phyloP scores from a whole-genome alignment of 1,140 invertebrate species.

The silkworm (Bombyx mori) region DNA sequence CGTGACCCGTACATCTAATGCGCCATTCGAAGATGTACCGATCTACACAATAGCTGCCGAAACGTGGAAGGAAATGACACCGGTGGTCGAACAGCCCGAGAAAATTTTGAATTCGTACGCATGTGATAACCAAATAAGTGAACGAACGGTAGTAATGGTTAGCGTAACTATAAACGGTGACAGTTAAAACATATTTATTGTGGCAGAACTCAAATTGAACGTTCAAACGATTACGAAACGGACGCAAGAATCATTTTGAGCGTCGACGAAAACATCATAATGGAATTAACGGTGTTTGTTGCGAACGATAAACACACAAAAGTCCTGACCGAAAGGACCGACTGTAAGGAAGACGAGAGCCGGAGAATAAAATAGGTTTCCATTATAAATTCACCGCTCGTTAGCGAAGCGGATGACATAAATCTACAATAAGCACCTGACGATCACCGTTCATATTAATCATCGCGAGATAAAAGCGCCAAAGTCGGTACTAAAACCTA shows the following conservation, averaged over 20 bases:
- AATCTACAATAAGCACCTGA: constrained; percentile 18
- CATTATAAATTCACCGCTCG: constrained; percentile 13
- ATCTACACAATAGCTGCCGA: too few species aligned
- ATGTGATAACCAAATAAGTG: not conserved
- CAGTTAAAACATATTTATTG: constrained; percentile 1
- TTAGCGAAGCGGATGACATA: constrained; percentile 36
- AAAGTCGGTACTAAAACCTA: not conserved
- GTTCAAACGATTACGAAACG: constrained; percentile 14
- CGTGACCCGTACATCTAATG: constrained; percentile 35
- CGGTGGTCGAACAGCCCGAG: not conserved
- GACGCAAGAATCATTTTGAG: constrained; percentile 16
- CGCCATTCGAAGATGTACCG: constrained; percentile 2
- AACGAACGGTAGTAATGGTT: not conserved
- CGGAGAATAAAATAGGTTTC: constrained; percentile 7
- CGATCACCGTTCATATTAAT: not conserved
- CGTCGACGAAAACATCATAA: constrained; percentile 8
- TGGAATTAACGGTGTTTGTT: constrained; percentile 8
- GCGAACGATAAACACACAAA: not conserved
- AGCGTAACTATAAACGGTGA: constrained; percentile 5
- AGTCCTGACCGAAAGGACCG: constrained; percentile 1
- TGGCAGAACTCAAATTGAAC: constrained; percentile 3
- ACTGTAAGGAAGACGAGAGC: not conserved
- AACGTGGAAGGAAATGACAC: not conserved
- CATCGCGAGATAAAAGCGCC: not conserved
- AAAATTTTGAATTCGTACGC: not conserved